Conservation (phyloP, 2,113 vertebrate genomes). For the Plecotus auritus region DNA sequence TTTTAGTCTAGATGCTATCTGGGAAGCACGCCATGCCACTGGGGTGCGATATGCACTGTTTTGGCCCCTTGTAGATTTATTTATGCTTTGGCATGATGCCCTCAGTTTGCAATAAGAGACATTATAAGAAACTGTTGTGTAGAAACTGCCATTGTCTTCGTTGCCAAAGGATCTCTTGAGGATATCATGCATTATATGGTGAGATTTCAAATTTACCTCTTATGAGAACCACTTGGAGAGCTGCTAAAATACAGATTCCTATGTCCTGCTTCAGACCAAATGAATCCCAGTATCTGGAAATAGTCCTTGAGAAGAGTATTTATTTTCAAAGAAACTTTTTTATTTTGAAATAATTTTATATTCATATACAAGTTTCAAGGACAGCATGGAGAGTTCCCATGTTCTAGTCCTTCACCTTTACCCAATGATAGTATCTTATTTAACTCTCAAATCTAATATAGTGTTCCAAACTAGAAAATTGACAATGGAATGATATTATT, state of each 20-base stretch:
- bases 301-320: not conserved
- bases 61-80: not conserved
- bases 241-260: not conserved
- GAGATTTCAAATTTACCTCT: not conserved
- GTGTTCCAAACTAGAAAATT: not conserved
- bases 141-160: not conserved
- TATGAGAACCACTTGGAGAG: not conserved
- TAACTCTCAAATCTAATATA: not conserved
- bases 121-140: not conserved
- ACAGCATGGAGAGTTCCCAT: not conserved
- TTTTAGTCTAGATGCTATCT: not conserved
- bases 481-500: not conserved
- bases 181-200: not conserved
- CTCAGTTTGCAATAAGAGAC: not conserved
- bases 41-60: not conserved
- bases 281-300: not conserved
- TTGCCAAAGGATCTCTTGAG: not conserved
- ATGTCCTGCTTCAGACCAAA: not conserved
- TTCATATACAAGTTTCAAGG: not conserved
- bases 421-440: not conserved
- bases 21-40: not conserved
- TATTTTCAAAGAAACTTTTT: not conserved
- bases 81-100: not conserved
- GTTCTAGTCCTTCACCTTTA: not conserved
- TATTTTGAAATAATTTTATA: constrained; percentile 20